These are phyloP conservation scores for Phoxinus phoxinus DNA, from an alignment of 2,113 vertebrate species.

Conservation along the genomic window DNA sequence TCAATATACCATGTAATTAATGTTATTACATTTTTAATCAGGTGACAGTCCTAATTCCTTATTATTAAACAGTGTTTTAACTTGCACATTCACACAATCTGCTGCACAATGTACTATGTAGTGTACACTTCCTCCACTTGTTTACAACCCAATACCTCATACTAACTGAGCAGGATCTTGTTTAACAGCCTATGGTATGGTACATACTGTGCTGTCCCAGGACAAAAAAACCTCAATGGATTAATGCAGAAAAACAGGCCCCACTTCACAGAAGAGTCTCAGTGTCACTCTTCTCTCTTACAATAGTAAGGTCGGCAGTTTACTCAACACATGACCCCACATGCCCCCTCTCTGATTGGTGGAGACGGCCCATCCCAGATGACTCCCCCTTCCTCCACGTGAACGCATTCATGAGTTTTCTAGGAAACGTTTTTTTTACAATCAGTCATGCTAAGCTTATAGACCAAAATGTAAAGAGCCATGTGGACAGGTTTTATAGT, in stretches of 20 bases:
- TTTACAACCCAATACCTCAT: background rate
- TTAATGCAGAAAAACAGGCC: constrained; percentile 9
- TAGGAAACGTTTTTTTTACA: constrained; percentile 39
- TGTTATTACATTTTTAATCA: background rate
- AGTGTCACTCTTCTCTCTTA: background rate
- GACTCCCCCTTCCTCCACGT: constrained; percentile 43
- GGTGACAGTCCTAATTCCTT: background rate
- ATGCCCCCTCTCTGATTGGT: constrained; percentile 56
- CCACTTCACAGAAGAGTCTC: constrained; percentile 21
- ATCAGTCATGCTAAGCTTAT: constrained; percentile 26
- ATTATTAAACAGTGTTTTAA: background rate
- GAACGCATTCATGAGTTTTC: constrained; percentile 34
- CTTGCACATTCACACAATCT: background rate
- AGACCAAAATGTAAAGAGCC: background rate
- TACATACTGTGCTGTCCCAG: constrained; percentile 26
- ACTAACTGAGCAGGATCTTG: background rate
- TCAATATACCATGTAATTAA: background rate
- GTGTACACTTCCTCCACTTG: background rate
- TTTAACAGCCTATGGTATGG: constrained; percentile 19
- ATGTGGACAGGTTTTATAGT: background rate
- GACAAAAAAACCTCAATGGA: background rate
- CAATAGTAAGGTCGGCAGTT: constrained; percentile 43
- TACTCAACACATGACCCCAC: constrained; percentile 25
- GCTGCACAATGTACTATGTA: background rate
- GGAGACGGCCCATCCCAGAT: constrained; percentile 46